Evolutionary conservation across 2,888 invertebrate genomes (phyloP).

Genomic region (Pyrrhosoma nymphula): DNA sequence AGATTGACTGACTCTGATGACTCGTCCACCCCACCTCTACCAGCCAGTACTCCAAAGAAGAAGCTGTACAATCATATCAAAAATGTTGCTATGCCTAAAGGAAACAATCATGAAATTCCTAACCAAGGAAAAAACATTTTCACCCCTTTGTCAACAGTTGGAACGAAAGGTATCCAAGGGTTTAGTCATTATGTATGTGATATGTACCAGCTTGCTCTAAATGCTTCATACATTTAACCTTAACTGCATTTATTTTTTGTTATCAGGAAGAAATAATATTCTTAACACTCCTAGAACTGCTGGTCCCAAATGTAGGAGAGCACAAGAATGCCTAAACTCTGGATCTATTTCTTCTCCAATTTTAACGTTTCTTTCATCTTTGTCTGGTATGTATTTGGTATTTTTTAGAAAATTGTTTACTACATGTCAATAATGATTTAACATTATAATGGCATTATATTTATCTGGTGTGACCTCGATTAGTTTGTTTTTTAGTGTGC

Average conservation of each 20-base stretch:
- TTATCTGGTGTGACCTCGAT: no score
- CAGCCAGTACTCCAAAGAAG: conserved; percentile 49
- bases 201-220: neutral
- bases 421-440: no score
- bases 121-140: neutral
- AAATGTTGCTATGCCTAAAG: neutral
- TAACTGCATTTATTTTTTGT: neutral
- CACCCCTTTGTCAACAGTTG: neutral
- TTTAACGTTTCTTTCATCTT: conserved; percentile 71
- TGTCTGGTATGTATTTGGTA: conserved; percentile 70
- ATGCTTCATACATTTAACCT: neutral
- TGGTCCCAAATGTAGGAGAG: neutral
- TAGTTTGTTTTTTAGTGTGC: neutral
- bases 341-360: conserved; percentile 34
- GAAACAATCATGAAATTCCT: neutral
- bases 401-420: no score
- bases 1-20: conserved; percentile 54
- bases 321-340: neutral
- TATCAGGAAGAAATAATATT: neutral
- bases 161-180: conserved; percentile 10
- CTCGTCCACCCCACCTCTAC: conserved; percentile 33
- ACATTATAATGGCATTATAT: no score
- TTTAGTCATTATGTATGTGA: neutral
- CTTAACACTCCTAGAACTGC: neutral
- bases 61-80: conserved; percentile 31